Evolutionary conservation across 1,140 invertebrate species (phyloP).

Genomic region (Idris sp.): DNA sequence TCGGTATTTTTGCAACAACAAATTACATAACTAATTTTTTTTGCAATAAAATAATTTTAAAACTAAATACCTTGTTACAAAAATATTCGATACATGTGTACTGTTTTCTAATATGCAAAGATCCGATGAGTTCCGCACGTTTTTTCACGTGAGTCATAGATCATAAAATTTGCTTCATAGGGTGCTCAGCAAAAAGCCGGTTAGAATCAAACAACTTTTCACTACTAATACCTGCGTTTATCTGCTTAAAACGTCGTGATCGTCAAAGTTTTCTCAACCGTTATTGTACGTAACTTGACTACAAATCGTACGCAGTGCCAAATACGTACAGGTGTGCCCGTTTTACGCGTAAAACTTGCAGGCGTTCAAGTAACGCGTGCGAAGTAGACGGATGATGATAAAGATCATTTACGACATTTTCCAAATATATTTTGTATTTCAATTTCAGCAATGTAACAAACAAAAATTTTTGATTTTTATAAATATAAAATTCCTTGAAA

Average conservation of each 20-base stretch:
- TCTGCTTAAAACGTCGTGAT: constrained; percentile 44
- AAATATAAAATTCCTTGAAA: too few relatives aligned
- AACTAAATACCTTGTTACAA: too few relatives aligned
- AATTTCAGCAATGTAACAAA: background rate
- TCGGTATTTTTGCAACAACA: too few relatives aligned
- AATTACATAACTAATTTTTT: too few relatives aligned
- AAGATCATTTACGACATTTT: constrained; percentile 45
- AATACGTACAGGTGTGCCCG: constrained; percentile 57
- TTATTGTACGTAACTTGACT: constrained; percentile 53
- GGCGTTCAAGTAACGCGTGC: constrained; percentile 28
- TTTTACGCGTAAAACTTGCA: constrained; percentile 33
- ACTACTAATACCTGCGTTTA: constrained; percentile 32
- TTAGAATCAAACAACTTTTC: constrained; percentile 33
- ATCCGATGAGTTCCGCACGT: constrained; percentile 33
- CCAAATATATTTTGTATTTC: constrained; percentile 29
- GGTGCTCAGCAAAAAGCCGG: constrained; percentile 22
- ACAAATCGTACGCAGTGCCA: constrained; percentile 48
- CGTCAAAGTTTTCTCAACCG: constrained; percentile 39
- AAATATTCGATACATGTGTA: too few relatives aligned
- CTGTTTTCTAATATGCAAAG: background rate
- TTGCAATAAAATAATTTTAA: too few relatives aligned
- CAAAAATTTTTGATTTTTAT: too few relatives aligned
- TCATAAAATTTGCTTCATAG: constrained; percentile 30
- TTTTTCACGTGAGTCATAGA: constrained; percentile 30
- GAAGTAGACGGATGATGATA: constrained; percentile 48